Evolutionary conservation across 2,888 invertebrate genomes (phyloP).

Genomic region (Ichneumoninae sp.): DNA sequence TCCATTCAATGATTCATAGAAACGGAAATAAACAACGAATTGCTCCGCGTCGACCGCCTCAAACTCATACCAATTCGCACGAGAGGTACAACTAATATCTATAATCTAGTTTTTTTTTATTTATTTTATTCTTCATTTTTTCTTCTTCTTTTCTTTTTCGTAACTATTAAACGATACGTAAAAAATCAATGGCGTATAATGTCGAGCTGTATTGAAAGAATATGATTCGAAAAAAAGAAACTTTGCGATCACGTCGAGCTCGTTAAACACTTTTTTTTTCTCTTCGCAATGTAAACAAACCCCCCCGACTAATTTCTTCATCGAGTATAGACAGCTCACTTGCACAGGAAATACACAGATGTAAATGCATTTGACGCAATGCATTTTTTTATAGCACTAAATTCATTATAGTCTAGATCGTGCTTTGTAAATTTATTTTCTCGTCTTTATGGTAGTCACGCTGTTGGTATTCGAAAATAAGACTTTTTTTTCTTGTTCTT

Average conservation of each 20-base stretch:
- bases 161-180: slow-evolving; percentile 26
- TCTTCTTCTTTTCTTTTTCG: neutral
- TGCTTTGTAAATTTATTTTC: slow-evolving; percentile 58
- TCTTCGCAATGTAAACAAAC: slow-evolving; percentile 26
- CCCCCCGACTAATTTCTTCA: neutral
- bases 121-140: slow-evolving; percentile 2
- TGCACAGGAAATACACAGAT: slow-evolving; percentile 56
- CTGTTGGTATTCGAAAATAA: slow-evolving; percentile 51
- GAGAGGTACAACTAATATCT: neutral
- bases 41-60: slow-evolving; percentile 38
- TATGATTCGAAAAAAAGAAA: slow-evolving; percentile 53
- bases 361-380: slow-evolving; percentile 53
- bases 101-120: neutral
- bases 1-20: slow-evolving; percentile 50
- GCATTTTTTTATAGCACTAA: slow-evolving; percentile 28
- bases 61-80: neutral
- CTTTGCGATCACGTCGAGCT: slow-evolving; percentile 71
- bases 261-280: slow-evolving; percentile 54
- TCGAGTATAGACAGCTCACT: slow-evolving; percentile 32
- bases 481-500: slow-evolving; percentile 34
- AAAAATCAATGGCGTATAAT: slow-evolving; percentile 47
- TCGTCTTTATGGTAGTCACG: slow-evolving; percentile 71
- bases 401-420: slow-evolving; percentile 25
- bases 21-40: slow-evolving; percentile 46
- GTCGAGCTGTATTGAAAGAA: slow-evolving; percentile 47